Percentiles rank a stretch among this genome's conserved stretches.
These are phyloP conservation scores for Clarias batrachus DNA, from an alignment of 2,113 vertebrate species.

Conservation along the genomic window DNA sequence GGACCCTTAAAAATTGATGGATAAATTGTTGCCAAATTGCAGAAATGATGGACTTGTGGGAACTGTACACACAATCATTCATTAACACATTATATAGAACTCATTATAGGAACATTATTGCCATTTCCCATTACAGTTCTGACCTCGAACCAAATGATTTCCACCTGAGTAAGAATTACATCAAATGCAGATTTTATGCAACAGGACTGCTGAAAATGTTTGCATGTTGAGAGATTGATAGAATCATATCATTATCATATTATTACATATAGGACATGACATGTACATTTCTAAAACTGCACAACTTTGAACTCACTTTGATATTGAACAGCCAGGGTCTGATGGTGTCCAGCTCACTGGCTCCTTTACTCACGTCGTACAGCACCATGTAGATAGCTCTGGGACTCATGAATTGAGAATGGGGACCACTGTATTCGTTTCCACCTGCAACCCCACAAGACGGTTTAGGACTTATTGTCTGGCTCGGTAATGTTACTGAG, in stretches of 20 bases:
- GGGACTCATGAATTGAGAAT: constrained; percentile 90
- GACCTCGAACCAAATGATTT: too few relatives aligned
- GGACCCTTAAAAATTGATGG: too few relatives aligned
- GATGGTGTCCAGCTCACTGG: constrained; percentile 84
- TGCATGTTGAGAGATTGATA: not conserved
- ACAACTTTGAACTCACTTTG: constrained; percentile 74
- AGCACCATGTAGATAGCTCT: constrained; percentile 91
- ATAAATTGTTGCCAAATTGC: too few relatives aligned
- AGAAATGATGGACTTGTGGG: too few relatives aligned
- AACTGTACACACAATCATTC: too few relatives aligned
- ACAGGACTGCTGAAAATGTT: not conserved
- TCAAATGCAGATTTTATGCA: not conserved
- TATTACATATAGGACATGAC: not conserved
- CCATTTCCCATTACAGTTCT: too few relatives aligned
- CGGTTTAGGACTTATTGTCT: not conserved
- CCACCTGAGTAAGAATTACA: not conserved
- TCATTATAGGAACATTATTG: too few relatives aligned
- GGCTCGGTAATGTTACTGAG: not conserved
- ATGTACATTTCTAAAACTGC: not conserved
- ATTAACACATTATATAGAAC: too few relatives aligned
- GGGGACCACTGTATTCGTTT: constrained; percentile 86
- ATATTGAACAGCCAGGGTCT: constrained; percentile 98
- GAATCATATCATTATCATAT: not conserved
- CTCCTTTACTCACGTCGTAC: constrained; percentile 90
- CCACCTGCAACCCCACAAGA: constrained; percentile 69